Conservation (phyloP, 2,113 vertebrate genomes). For the Smithornis capensis region DNA sequence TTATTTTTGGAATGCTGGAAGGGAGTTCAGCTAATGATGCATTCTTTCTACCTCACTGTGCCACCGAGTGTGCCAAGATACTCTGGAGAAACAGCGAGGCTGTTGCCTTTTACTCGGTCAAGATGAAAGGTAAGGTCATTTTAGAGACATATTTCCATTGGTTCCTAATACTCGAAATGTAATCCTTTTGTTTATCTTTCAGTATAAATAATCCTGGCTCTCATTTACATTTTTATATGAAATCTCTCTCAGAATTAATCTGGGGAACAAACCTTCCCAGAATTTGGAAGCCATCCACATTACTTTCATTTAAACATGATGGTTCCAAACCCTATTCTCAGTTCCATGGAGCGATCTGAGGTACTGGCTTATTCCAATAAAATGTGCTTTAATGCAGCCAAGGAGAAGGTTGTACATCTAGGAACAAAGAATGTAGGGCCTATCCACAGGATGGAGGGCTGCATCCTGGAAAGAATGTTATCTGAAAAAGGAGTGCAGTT, state of each 20-base stretch:
- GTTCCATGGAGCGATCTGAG: neutral
- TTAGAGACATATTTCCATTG: neutral
- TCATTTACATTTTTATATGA: conserved; percentile 45
- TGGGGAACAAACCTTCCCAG: neutral
- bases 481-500: neutral
- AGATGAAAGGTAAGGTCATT: conserved; percentile 83
- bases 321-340: neutral
- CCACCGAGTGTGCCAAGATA: conserved; percentile 84
- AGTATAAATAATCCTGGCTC: conserved; percentile 21
- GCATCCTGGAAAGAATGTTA: neutral
- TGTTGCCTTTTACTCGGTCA: conserved; percentile 88
- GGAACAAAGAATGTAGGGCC: conserved; percentile 4
- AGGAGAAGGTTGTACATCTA: neutral
- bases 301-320: conserved; percentile 16
- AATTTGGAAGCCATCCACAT: conserved; percentile 30
- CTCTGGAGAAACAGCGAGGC: conserved; percentile 85
- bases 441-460: neutral
- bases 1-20: conserved; percentile 85
- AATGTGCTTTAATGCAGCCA: neutral
- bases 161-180: neutral
- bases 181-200: conserved; percentile 29
- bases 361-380: neutral
- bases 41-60: conserved; percentile 85
- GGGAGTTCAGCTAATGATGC: conserved; percentile 61
- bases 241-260: conserved; percentile 18